Conservation (phyloP, 2,113 vertebrate genomes). For the Notarius quadriscutis region DNA sequence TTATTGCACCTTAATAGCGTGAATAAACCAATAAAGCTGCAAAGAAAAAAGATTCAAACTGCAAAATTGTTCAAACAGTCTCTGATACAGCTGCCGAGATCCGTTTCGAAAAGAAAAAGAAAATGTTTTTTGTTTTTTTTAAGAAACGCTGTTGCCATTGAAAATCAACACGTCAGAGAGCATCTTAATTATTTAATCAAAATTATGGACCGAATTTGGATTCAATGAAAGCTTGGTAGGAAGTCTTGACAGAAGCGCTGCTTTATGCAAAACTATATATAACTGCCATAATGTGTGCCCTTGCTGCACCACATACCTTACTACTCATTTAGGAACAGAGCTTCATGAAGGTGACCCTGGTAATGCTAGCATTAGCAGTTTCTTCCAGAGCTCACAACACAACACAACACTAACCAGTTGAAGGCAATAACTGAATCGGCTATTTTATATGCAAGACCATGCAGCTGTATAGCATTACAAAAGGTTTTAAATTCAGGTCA, state of each 20-base stretch:
- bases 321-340: too few species aligned
- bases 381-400: background rate
- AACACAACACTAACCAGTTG: background rate
- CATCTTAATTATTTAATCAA: background rate
- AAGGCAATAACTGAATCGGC: background rate
- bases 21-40: constrained; percentile 1
- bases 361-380: background rate
- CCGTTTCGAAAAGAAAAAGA: background rate
- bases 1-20: background rate
- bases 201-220: background rate
- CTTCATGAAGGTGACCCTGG: background rate
- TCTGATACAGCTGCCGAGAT: background rate
- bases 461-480: background rate
- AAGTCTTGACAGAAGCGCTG: background rate
- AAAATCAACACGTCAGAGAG: background rate
- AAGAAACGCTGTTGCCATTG: background rate
- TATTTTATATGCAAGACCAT: background rate
- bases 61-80: background rate
- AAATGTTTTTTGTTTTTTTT: background rate
- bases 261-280: background rate
- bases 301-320: background rate
- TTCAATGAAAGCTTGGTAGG: background rate
- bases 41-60: background rate
- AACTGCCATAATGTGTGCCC: background rate
- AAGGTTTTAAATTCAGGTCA: background rate